Evolutionary conservation across 1,140 invertebrate species (phyloP), one percentile per base, ranked within the genome.

Genomic region (Teleogryllus occipitalis): DNA sequence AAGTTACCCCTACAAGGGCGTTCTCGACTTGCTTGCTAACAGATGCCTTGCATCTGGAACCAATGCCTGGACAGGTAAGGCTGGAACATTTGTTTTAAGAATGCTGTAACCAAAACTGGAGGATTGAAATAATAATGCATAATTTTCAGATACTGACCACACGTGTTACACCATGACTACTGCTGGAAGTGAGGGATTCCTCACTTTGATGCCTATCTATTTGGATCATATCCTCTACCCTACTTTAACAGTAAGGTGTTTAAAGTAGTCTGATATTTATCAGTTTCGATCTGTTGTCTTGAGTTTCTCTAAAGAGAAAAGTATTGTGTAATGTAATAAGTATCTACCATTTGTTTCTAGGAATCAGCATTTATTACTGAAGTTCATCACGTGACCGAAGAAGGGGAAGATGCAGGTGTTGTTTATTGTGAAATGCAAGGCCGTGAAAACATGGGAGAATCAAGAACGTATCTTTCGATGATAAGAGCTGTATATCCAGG

Each of bases 371-470:
- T 92, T 87, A 86, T 91, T 14, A 98, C 96, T 18, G 96, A 98
- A 88, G 95, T 98, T 4, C 95, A 98, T 87, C 96, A 98, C 85
- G 90, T 98, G 76, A 95, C 93, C 84, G 92, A 91, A 7, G 90
- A 95, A 81, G 97, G 96, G 7, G 91, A 95, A 82, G 92, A 98
- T 89, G 94, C 92, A 49, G 97, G 97, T 49, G 94, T 97, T 47
- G 95, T 97, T 3, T 98, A 98, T 85, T 96, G 94, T 86, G 96
- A 98, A 88, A 97, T 97, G 94, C 95, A 97, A 85, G 92, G 92
- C 27, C 83, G 89, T 46, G 95, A 97, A 86, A 96, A 96, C 85
- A 90, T 88, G 73, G 94, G 92, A n/a, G 92, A 94, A 84, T 91
- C 89, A 81, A 82, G 85, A 49, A 87, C 88, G 80, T 88, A 92